A percentile compares a stretch with the other conserved stretches of the same genome.
Evolutionary conservation across 2,113 vertebrate genomes (phyloP).

Genomic region (Trachemys scripta): DNA sequence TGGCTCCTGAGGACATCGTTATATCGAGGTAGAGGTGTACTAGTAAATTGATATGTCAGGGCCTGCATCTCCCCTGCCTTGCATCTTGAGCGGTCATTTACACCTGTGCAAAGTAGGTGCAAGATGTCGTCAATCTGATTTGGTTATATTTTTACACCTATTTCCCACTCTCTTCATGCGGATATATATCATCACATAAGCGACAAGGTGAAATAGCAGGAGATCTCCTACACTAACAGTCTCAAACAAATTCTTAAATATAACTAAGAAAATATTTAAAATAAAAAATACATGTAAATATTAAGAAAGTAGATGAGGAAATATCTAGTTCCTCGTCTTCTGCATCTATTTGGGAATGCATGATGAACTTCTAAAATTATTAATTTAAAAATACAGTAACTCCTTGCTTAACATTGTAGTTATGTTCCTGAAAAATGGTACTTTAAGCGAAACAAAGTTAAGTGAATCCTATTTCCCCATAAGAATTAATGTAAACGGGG

Average conservation of each 20-base stretch:
- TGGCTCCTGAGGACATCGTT: too few relatives aligned
- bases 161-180: too few relatives aligned
- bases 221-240: not conserved
- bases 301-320: not conserved
- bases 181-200: too few relatives aligned
- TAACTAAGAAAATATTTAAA: not conserved
- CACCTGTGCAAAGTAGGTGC: not conserved
- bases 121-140: not conserved
- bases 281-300: not conserved
- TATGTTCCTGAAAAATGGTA: too few relatives aligned
- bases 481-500: too few relatives aligned
- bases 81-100: not conserved
- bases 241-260: not conserved
- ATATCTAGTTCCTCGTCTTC: not conserved
- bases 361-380: not conserved
- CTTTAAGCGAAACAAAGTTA: too few relatives aligned
- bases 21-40: not conserved
- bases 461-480: too few relatives aligned
- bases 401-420: too few relatives aligned
- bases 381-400: not conserved
- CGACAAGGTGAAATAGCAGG: too few relatives aligned
- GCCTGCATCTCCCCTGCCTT: not conserved
- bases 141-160: not conserved
- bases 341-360: not conserved
- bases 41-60: not conserved